Conservation (phyloP, 2,797 vertebrate species). For the Pangasius macronema region DNA sequence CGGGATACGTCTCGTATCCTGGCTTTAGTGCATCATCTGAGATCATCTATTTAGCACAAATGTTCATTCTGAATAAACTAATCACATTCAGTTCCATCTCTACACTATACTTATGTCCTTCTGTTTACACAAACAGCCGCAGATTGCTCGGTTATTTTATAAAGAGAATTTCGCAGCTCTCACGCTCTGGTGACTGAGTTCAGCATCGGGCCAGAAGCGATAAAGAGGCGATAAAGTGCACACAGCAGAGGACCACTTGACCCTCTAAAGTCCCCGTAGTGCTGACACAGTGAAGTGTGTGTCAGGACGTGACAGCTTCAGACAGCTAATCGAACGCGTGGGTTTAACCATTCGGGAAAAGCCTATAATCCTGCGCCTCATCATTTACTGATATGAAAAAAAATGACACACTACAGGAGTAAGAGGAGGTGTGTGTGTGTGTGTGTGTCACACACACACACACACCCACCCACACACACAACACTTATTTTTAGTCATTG, state of each 20-base stretch:
- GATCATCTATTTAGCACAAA: not conserved
- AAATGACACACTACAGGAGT: conserved; percentile 1
- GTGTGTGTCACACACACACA: no score
- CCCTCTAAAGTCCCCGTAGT: conserved; percentile 2
- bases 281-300: conserved; percentile 11
- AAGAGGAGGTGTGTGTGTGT: not conserved
- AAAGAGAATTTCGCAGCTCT: not conserved
- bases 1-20: no score
- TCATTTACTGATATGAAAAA: conserved; percentile 29
- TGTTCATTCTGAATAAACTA: not conserved
- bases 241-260: conserved; percentile 21
- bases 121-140: not conserved
- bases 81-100: not conserved
- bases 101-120: not conserved
- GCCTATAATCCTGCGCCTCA: conserved; percentile 12
- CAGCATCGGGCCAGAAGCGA: not conserved
- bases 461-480: no score
- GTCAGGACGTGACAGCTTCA: conserved; percentile 30
- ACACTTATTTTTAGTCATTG: no score
- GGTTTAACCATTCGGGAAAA: conserved; percentile 33
- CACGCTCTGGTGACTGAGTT: not conserved
- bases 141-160: not conserved
- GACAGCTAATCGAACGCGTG: conserved; percentile 46
- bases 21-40: not conserved
- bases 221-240: not conserved